Evolutionary conservation across 2,888 invertebrate genomes (phyloP), one percentile per base, ranked within the genome.

Genomic region (Beris morrisii): DNA sequence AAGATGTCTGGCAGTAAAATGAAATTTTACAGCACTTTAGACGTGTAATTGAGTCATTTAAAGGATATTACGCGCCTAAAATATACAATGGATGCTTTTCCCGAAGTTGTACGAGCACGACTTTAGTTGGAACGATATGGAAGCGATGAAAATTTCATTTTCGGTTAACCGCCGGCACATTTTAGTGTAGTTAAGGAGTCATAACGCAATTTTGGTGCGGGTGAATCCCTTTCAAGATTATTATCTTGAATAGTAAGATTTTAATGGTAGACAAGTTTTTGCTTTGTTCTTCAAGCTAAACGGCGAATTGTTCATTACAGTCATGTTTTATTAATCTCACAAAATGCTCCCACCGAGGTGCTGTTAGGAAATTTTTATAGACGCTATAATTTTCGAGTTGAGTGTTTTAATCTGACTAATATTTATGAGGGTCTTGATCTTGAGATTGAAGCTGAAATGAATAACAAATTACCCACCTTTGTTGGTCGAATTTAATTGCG

Each of bases 1-100:
- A 54, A 31, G 54, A 54, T 54, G 30, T 28, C 54, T 28, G 54
- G 54, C 54, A 54, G 54, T 54, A 54, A 54, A 54, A 54, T 54
- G 54, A 54, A 54, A 54, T 54, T 54, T 54, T 31, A 31, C 31
- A 54, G 30, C 30, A 31, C 54, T 54, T 54, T 54, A 28, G 30
- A 54, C 31, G 32, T 28, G 54, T 54, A 54, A 54, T 54, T 54
- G 54, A 54, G 54, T 54, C 54, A 54, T 54, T 54, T 31, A 28
- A 54, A 54, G 30, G 54, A 54, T 54, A 54, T 54, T 54, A 54
- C 54, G 30, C 54, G 54, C 31, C 31, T 31, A 30, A 54, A 52
- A 31, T 54, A 12, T 31, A 30, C 54, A 54, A 54, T 54, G 30
- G 54, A 54, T 54, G n/a, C 38, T 38, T 38, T 38, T 31, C 32